Evolutionary conservation across 37 sponge, comb jelly and placozoan genomes (phyloP).

Genomic region (Aphrocallistes beatrix): DNA sequence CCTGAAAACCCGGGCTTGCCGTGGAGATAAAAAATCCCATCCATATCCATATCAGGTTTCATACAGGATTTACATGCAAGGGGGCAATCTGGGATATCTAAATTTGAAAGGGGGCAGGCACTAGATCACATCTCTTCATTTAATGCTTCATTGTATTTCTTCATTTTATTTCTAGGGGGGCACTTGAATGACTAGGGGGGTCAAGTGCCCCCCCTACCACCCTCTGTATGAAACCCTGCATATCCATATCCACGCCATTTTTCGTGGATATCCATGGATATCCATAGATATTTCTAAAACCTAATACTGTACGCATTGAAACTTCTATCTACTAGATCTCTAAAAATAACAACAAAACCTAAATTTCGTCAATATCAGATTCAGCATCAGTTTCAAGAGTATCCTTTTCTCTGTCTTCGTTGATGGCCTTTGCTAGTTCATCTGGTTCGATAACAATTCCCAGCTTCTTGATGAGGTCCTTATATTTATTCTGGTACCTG

Average conservation of each 20-base stretch:
- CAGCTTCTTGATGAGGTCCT: background rate
- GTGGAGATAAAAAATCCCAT: no score
- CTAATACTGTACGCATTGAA: background rate
- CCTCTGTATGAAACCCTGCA: no score
- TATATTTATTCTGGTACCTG: constrained; percentile 16
- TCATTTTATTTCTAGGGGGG: no score
- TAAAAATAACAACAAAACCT: background rate
- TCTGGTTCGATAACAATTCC: constrained; percentile 13
- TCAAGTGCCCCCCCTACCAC: no score
- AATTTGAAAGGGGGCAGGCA: no score
- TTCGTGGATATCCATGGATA: background rate
- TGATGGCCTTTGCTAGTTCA: background rate
- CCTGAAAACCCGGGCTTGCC: no score
- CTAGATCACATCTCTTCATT: no score
- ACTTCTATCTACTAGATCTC: background rate
- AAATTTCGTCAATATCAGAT: background rate
- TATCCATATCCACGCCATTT: background rate
- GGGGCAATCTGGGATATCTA: no score
- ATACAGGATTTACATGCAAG: no score
- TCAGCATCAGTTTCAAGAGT: background rate
- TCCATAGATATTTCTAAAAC: background rate
- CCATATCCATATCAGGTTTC: no score
- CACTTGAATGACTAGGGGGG: no score
- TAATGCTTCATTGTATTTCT: no score
- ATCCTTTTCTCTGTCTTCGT: background rate